Evolutionary conservation across 2,113 vertebrate genomes (phyloP).

Genomic region (Ciconia stormi): DNA sequence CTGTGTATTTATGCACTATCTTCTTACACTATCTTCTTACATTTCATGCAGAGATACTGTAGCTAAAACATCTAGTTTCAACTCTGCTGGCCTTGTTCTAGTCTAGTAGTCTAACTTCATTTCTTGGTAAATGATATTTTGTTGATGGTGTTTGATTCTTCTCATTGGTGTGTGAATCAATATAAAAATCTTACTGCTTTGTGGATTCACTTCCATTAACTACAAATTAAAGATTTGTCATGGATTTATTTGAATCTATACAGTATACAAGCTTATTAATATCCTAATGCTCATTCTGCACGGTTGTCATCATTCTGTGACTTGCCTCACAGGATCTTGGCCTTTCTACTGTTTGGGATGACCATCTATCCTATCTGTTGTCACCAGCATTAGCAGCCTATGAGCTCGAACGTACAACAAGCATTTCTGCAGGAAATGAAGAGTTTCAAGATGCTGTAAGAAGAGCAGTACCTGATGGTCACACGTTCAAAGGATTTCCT

Average conservation of each 20-base stretch:
- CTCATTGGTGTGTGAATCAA: background rate
- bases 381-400: constrained; percentile 92
- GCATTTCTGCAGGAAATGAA: constrained; percentile 91
- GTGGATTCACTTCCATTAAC: background rate
- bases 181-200: background rate
- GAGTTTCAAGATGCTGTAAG: constrained; percentile 96
- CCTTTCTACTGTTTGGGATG: constrained; percentile 91
- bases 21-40: background rate
- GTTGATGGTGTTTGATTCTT: background rate
- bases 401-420: constrained; percentile 89
- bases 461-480: constrained; percentile 91
- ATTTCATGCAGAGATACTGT: background rate
- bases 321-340: constrained; percentile 83
- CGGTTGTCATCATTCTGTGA: background rate
- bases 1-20: background rate
- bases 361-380: constrained; percentile 93
- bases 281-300: background rate
- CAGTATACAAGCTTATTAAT: background rate
- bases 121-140: background rate
- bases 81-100: background rate
- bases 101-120: background rate
- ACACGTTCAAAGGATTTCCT: constrained; percentile 98
- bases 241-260: background rate
- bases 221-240: background rate
- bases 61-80: background rate